phyloP scores from a whole-genome alignment of 2,113 vertebrate species.

The Paralichthys olivaceus region DNA sequence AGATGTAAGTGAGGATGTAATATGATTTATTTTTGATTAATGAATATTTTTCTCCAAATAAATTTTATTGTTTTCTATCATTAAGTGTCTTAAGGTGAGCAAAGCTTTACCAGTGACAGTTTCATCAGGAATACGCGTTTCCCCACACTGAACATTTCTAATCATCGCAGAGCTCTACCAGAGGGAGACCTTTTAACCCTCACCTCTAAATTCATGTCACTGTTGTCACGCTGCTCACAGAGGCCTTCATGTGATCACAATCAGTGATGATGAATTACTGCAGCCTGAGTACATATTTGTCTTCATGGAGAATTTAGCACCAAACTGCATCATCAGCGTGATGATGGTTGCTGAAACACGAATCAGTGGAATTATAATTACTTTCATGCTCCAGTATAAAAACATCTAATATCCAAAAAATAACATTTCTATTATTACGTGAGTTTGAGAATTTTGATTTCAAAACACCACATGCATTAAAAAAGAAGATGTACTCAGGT shows the following conservation, averaged over 20 bases:
- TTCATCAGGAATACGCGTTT: conserved; percentile 21
- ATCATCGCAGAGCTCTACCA: conserved; percentile 3
- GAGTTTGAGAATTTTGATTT: background rate
- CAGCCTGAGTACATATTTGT: conserved; percentile 37
- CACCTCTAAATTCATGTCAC: background rate
- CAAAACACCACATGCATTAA: background rate
- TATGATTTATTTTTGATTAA: conserved; percentile 23
- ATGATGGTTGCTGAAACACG: conserved; percentile 12
- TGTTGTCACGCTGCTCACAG: conserved; percentile 24
- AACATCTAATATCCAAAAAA: background rate
- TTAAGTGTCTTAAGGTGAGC: conserved; percentile 3
- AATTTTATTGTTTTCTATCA: conserved; percentile 2
- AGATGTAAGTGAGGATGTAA: conserved; percentile 14
- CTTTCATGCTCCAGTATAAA: background rate
- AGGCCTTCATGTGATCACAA: conserved; percentile 45
- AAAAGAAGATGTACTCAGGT: background rate
- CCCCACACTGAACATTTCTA: background rate
- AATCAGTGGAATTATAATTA: conserved; percentile 15
- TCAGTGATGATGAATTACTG: conserved; percentile 50
- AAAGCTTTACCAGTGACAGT: conserved; percentile 7
- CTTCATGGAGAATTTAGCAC: conserved; percentile 53
- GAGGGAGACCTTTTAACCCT: conserved; percentile 20
- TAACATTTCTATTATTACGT: background rate
- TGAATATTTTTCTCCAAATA: conserved; percentile 15
- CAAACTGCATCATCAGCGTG: conserved; percentile 20